Percentiles rank a stretch among this genome's conserved stretches.
Evolutionary conservation across 2,113 vertebrate genomes (phyloP).

Genomic region (Tetraodon nigroviridis): DNA sequence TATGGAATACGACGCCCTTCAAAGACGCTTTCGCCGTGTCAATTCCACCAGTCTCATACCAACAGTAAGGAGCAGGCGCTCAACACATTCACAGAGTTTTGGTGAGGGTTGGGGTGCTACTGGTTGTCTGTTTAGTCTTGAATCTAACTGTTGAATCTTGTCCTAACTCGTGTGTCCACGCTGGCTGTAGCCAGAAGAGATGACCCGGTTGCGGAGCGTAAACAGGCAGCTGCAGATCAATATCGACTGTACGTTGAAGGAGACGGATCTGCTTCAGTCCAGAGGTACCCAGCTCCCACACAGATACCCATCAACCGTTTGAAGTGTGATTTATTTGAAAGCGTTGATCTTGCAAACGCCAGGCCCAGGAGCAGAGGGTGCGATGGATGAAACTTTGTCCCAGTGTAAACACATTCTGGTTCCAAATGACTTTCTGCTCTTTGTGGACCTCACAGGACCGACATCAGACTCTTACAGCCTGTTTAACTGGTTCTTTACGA

Average conservation of each 20-base stretch:
- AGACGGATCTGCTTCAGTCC: conserved; percentile 93
- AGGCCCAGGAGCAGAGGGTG: conserved; percentile 34
- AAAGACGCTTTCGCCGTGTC: conserved; percentile 91
- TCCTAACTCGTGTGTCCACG: conserved; percentile 28
- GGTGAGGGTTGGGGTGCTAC: not conserved
- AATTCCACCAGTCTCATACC: conserved; percentile 89
- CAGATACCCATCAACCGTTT: conserved; percentile 25
- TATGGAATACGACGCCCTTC: conserved; percentile 96
- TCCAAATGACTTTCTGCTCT: conserved; percentile 13
- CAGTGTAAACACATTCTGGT: not conserved
- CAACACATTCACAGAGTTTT: not conserved
- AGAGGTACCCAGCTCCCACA: conserved; percentile 77
- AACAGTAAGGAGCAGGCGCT: conserved; percentile 73
- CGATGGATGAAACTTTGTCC: not conserved
- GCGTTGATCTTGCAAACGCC: conserved; percentile 46
- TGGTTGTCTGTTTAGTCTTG: conserved; percentile 12
- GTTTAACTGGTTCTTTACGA: too few species aligned
- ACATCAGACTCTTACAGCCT: not conserved
- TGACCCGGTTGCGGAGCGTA: conserved; percentile 91
- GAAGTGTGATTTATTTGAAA: conserved; percentile 51
- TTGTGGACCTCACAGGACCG: conserved; percentile 1
- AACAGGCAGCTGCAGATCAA: conserved; percentile 98
- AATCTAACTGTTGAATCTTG: conserved; percentile 18
- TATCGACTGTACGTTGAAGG: conserved; percentile 98
- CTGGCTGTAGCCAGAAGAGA: conserved; percentile 90